Conservation (phyloP, 2,888 invertebrate species). For the Saturnia japonica region DNA sequence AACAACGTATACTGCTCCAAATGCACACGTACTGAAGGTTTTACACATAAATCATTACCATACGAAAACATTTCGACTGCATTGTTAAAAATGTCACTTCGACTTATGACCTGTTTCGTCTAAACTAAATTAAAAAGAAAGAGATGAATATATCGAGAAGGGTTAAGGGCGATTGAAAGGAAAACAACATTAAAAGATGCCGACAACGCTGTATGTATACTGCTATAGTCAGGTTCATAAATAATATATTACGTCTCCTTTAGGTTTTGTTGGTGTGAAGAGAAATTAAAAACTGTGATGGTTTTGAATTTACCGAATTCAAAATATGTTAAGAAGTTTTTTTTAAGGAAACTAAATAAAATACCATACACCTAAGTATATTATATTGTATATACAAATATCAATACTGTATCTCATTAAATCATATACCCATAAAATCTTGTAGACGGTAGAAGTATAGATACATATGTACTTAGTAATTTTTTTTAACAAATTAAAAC, state of each 20-base stretch:
- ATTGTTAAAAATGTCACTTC: conserved; percentile 81
- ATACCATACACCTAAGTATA: neutral
- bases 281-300: conserved; percentile 11
- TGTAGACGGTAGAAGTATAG: too few relatives aligned
- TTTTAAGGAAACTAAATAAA: neutral
- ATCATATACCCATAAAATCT: too few relatives aligned
- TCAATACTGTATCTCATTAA: neutral
- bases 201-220: conserved; percentile 51
- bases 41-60: conserved; percentile 80
- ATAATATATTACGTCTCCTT: conserved; percentile 16
- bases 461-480: too few relatives aligned
- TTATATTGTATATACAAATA: neutral
- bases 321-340: neutral
- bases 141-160: conserved; percentile 51
- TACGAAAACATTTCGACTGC: conserved; percentile 79
- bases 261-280: conserved; percentile 16
- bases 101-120: conserved; percentile 79
- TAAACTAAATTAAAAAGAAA: conserved; percentile 73
- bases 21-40: conserved; percentile 63
- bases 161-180: conserved; percentile 54
- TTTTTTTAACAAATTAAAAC: too few relatives aligned
- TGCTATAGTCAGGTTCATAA: conserved; percentile 20
- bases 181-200: conserved; percentile 62
- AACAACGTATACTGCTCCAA: conserved; percentile 62
- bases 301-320: neutral